Evolutionary conservation across 2,797 vertebrate genomes (phyloP), one percentile per base, ranked within the genome.

Genomic region (Lycodopsis pacificus): DNA sequence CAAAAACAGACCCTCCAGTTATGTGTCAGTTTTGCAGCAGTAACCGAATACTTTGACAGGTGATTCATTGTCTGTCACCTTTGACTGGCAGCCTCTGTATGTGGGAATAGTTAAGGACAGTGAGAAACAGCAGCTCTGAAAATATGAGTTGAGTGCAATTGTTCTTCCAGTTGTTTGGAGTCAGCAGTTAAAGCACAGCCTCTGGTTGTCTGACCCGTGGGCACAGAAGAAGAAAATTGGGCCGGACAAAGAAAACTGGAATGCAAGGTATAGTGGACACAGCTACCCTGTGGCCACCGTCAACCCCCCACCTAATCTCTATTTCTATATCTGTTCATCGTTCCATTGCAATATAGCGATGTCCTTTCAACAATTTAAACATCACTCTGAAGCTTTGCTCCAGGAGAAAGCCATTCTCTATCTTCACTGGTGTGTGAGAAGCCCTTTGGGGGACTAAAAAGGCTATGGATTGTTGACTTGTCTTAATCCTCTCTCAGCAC

Each of bases 381-480:
- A 81, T 85, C 27, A 30, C 68, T 92, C 80, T 85, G 63, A 66
- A 87, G 83, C 63, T 77, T 57, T 82, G 79, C 88, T 85, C 69
- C 76, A 76, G 71, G 67, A 85, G 85, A 86, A 84, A 89, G 66
- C 71, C 84, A 88, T 91, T 90, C 87, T 92, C 80, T 63, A 49
- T 88, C 83, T 87, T 80, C 84, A 83, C 65, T 76, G 75, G 81
- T 81, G 80, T 89, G 87, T 87, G 88, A 88, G 85, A 77, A 73
- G 78, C 82, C 89, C 85, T 78, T 81, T 71, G 86, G 90, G 86
- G 89, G 79, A 81, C 84, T 83, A 84, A 91, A 90, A 88, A 83
- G 83, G 91, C 89, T 80, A 83, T 80, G 88, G 89, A 91, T 89
- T 91, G 92, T 90, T 93, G 91, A 93, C 90, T 92, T 80, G 81